A percentile compares a stretch with the other conserved stretches of the same genome.
Conservation (phyloP, 2,797 vertebrate species). For the Mus spretus region DNA sequence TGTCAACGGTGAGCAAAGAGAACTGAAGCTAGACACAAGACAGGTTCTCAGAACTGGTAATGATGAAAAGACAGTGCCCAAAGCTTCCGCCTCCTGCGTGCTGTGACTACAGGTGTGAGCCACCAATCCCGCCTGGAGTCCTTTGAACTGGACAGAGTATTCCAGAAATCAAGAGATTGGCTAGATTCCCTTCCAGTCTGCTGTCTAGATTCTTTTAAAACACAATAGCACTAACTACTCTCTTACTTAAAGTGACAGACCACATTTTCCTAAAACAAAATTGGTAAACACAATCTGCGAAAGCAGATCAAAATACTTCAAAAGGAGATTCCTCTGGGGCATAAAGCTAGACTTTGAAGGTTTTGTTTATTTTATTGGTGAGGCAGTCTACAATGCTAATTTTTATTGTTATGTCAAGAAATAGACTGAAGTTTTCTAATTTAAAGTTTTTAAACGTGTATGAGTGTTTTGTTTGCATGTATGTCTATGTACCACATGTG, state of each 20-base stretch:
- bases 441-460: background rate
- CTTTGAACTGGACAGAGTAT: background rate
- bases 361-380: background rate
- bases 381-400: slow-evolving; percentile 15
- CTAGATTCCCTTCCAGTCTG: background rate
- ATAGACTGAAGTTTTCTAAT: background rate
- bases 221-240: background rate
- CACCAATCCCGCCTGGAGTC: background rate
- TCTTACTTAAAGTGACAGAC: slow-evolving; percentile 3
- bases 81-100: background rate
- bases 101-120: background rate
- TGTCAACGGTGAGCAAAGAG: background rate
- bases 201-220: background rate
- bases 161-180: background rate
- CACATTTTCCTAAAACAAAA: slow-evolving; percentile 34
- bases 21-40: background rate
- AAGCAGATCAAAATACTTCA: slow-evolving; percentile 23
- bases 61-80: background rate
- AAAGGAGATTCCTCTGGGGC: slow-evolving; percentile 19
- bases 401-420: slow-evolving; percentile 60
- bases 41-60: slow-evolving; percentile 9
- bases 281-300: background rate
- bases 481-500: background rate
- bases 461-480: background rate
- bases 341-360: background rate